These are phyloP conservation scores for Chrysochloris asiatica DNA, from an alignment of 2,113 vertebrate genomes.

Conservation along the genomic window DNA sequence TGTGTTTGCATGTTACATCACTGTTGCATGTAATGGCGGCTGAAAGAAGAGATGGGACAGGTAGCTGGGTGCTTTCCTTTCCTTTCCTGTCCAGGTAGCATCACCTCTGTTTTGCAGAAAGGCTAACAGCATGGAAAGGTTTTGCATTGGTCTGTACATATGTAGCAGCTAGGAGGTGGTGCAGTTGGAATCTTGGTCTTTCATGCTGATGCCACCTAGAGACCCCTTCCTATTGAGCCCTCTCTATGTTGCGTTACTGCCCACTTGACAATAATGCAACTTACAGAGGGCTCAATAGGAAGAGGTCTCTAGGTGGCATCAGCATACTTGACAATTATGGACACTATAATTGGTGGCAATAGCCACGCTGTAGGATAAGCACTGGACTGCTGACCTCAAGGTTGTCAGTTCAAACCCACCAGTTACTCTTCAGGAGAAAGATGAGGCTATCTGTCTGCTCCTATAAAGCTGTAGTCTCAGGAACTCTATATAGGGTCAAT, in stretches of 20 bases:
- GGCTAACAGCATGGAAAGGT: not conserved
- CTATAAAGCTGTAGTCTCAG: too few relatives aligned
- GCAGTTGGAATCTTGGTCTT: not conserved
- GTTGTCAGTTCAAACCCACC: too few relatives aligned
- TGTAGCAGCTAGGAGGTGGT: too few relatives aligned
- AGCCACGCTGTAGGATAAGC: too few relatives aligned
- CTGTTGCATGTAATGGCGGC: not conserved
- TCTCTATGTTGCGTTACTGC: not conserved
- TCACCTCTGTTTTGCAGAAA: not conserved
- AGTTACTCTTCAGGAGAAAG: too few relatives aligned
- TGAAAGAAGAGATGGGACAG: not conserved
- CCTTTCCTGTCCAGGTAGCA: rapidly evolving
- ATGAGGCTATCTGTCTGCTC: too few relatives aligned
- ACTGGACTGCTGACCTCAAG: too few relatives aligned
- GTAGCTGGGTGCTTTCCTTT: not conserved
- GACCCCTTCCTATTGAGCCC: not conserved
- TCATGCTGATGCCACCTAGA: not conserved
- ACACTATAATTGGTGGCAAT: not conserved
- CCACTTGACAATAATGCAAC: not conserved
- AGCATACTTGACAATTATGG: not conserved
- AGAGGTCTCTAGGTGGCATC: too few relatives aligned
- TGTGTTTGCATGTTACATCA: not conserved
- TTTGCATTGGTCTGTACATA: not conserved
- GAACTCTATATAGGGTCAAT: too few relatives aligned
- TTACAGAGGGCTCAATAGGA: too few relatives aligned